Base-by-base conservation (phyloP, 2,113 vertebrate genomes). In the Larimichthys crocea region DNA sequence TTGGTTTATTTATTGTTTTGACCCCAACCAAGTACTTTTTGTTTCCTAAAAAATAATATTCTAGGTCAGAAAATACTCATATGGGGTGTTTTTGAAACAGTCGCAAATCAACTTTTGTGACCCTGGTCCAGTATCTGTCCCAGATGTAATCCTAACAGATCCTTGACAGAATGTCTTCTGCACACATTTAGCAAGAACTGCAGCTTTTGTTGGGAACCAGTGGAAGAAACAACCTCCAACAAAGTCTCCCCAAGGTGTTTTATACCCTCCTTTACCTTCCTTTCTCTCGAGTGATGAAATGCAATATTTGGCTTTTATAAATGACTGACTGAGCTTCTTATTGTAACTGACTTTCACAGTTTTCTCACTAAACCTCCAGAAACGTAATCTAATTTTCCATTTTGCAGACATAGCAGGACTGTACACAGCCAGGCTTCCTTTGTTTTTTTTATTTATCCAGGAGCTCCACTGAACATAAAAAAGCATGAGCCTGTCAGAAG, bases 291-390 rank as follows among this genome's bases (percentile, higher is more conserved):
- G 40, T 46, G 67, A 74, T 86, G 60, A 86, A 88, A 82, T 63
- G 31, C 72, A 73, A 74, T 76, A 80, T 76, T 83, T 80, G 65
- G 76, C 69, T 78, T 75, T 79, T 56, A 67, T 50, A 52, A 84
- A 80, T 81, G 80, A 89, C 52, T 67, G 83, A 76, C 85, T 76
- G 80, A 86, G 77, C 76, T 52, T 73, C 70, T 87, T 69, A 80
- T 89, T 79, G 72, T 53, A 63, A 80, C 75, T 70, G n/a, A 76
- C 83, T 80, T 80, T 74, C 76, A 79, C 83, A 80, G 78, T 80
- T 87, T 73, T 78, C 61, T 75, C 83, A 53, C 67, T 85, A 74
- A 84, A 87, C 60, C 82, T 77, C 72, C 40, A 80, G 66, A 82
- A 74, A 75, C 16, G n/a, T 81, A 60, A 70, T 90, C 82, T 80